Conservation (phyloP, 2,113 vertebrate species). For the Seriola dumerili region DNA sequence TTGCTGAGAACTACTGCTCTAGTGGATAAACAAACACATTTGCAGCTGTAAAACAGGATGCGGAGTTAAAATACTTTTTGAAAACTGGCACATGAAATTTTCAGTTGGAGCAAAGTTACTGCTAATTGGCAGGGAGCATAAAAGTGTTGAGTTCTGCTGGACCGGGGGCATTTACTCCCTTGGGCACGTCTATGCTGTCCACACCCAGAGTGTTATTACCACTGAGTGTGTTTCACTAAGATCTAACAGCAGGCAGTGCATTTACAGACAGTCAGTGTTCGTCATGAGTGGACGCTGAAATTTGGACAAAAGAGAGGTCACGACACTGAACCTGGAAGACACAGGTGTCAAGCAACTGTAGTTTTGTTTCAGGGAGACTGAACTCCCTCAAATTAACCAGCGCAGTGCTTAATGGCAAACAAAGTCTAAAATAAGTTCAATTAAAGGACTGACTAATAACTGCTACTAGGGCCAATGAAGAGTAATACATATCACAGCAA, state of each 20-base stretch:
- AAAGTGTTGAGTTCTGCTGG: slow-evolving; percentile 9
- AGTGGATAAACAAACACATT: not conserved
- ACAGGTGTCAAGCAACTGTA: not conserved
- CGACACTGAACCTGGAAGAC: not conserved
- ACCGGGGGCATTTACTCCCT: slow-evolving; percentile 7
- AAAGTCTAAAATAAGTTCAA: not conserved
- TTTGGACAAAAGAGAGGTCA: too few relatives aligned
- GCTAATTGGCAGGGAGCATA: not conserved
- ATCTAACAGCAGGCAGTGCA: not conserved
- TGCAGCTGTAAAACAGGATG: not conserved
- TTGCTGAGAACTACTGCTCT: not conserved
- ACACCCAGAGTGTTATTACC: slow-evolving; percentile 37
- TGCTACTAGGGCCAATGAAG: not conserved
- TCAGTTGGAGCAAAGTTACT: not conserved
- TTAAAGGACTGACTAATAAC: not conserved
- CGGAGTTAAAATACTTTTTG: not conserved
- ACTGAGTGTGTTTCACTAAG: slow-evolving; percentile 3
- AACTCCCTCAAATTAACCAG: not conserved
- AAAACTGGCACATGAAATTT: not conserved
- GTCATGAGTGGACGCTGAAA: not conserved
- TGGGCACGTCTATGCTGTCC: slow-evolving; percentile 33
- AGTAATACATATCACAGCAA: not conserved
- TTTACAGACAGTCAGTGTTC: not conserved
- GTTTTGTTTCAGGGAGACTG: not conserved
- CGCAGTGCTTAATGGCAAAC: not conserved